These are phyloP conservation scores for Actias luna DNA, from an alignment of 2,888 invertebrate genomes.

Conservation along the genomic window DNA sequence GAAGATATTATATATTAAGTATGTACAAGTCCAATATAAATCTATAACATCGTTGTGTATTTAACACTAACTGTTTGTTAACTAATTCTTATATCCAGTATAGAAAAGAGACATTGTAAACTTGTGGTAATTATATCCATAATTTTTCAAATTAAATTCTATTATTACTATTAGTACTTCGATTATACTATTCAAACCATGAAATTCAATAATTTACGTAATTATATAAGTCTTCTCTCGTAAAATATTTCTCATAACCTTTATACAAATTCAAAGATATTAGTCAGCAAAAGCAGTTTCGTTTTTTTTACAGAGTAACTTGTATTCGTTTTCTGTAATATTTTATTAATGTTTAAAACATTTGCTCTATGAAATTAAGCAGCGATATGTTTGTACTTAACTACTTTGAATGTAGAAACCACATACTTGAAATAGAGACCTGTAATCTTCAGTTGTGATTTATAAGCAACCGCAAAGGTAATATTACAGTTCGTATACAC, in stretches of 20 bases:
- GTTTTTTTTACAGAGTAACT: not conserved
- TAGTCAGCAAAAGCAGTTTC: not conserved
- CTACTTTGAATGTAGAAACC: constrained; percentile 33
- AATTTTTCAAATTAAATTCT: no score
- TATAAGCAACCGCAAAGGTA: constrained; percentile 64
- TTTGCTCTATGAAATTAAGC: not conserved
- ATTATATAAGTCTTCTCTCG: no score
- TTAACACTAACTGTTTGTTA: no score
- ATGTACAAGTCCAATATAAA: no score
- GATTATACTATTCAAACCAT: no score
- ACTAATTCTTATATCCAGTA: no score
- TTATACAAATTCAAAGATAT: constrained; percentile 5
- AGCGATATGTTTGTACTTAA: not conserved
- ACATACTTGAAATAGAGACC: constrained; percentile 66
- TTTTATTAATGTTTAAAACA: not conserved
- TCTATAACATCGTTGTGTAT: no score
- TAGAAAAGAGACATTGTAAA: no score
- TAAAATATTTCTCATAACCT: not conserved
- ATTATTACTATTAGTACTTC: no score
- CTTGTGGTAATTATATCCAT: no score
- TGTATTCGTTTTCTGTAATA: not conserved
- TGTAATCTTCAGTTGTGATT: constrained; percentile 67
- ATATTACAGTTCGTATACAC: constrained; percentile 47
- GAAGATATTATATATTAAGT: no score
- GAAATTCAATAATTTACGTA: no score